Conservation (phyloP, 2,888 invertebrate species). For the Perithous albicinctus region DNA sequence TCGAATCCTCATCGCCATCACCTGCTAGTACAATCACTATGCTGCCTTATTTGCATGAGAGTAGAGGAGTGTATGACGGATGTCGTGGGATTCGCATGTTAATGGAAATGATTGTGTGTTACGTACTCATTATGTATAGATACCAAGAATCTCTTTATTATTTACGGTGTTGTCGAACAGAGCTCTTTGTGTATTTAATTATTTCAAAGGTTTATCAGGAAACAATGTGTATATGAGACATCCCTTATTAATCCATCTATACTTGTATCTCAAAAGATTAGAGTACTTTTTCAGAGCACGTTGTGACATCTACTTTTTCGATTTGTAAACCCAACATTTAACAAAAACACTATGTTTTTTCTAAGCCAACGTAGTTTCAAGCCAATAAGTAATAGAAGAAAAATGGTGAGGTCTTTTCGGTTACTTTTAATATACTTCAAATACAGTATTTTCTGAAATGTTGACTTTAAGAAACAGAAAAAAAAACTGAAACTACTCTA, state of each 20-base stretch:
- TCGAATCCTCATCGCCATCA: conserved; percentile 57
- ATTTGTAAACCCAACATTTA: no score
- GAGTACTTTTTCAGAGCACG: no score
- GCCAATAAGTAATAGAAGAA: no score
- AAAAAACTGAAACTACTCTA: no score
- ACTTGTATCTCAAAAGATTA: no score
- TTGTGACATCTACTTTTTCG: no score
- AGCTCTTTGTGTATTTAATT: background rate
- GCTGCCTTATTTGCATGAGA: conserved; percentile 64
- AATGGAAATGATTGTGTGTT: conserved; percentile 50
- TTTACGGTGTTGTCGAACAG: background rate
- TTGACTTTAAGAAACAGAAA: no score
- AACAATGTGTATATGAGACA: background rate
- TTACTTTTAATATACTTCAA: no score
- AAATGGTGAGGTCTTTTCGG: no score
- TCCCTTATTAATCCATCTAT: background rate
- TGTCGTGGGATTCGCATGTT: conserved; percentile 66
- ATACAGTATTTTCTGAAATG: no score
- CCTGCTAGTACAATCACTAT: conserved; percentile 35
- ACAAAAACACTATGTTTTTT: no score
- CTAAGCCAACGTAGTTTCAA: no score
- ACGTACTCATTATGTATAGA: background rate
- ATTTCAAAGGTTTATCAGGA: background rate
- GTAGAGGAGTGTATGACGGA: conserved; percentile 60
- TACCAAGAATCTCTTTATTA: background rate